Conservation (phyloP, 2,797 vertebrate genomes). For the Orestias chungarensis region DNA sequence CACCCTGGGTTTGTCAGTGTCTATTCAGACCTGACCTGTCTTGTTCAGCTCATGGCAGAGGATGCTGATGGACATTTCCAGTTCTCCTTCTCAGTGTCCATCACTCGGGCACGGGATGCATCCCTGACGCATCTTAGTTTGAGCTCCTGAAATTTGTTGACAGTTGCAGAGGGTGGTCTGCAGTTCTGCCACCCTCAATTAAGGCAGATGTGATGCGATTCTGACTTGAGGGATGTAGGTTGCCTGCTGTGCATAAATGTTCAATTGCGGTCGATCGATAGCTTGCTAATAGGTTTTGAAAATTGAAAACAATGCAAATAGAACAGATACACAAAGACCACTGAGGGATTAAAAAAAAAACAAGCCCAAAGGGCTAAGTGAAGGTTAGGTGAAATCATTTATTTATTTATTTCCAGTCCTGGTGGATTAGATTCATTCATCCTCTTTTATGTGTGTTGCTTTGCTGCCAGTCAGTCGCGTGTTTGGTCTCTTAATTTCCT, state of each 20-base stretch:
- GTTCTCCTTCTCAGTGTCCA: slow-evolving; percentile 79
- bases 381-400: slow-evolving; percentile 62
- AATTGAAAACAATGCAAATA: slow-evolving; percentile 79
- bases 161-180: slow-evolving; percentile 84
- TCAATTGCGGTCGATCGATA: slow-evolving; percentile 80
- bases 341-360: slow-evolving; percentile 67
- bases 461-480: slow-evolving; percentile 73
- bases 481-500: slow-evolving; percentile 76
- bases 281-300: slow-evolving; percentile 79
- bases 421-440: slow-evolving; percentile 66
- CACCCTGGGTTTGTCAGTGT: slow-evolving; percentile 82
- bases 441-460: slow-evolving; percentile 70
- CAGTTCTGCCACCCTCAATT: slow-evolving; percentile 81
- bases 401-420: slow-evolving; percentile 66
- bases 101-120: slow-evolving; percentile 69
- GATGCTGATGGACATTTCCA: slow-evolving; percentile 83
- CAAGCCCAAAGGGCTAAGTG: slow-evolving; percentile 71
- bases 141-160: slow-evolving; percentile 82
- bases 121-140: slow-evolving; percentile 74
- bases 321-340: slow-evolving; percentile 65
- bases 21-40: slow-evolving; percentile 82
- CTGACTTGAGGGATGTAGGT: slow-evolving; percentile 75
- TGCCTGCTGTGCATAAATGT: slow-evolving; percentile 81
- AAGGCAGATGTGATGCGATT: slow-evolving; percentile 72
- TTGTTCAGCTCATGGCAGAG: slow-evolving; percentile 71